Percentiles rank a stretch among this genome's conserved stretches.
phyloP scores from a whole-genome alignment of 2,113 vertebrate species.

The Oxygymnocypris stewartii region DNA sequence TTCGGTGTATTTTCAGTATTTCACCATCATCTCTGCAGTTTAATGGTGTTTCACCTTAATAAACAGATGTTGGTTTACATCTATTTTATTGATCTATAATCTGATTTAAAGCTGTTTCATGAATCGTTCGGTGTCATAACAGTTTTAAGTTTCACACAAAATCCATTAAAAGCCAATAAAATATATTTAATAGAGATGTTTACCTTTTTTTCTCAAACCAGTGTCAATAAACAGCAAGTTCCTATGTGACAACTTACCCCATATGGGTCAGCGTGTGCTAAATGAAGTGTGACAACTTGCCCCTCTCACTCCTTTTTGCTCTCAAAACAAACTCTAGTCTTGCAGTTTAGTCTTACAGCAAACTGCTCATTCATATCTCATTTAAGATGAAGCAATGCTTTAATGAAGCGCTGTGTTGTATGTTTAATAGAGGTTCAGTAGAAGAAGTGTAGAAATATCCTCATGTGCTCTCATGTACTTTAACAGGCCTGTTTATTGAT shows the following conservation, averaged over 20 bases:
- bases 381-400: conserved; percentile 1
- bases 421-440: conserved; percentile 10
- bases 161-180: not conserved
- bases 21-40: not conserved
- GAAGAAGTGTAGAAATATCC: not conserved
- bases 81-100: not conserved
- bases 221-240: not conserved
- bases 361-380: not conserved
- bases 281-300: not conserved
- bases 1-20: not conserved
- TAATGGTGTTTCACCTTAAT: not conserved
- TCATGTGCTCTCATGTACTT: not conserved
- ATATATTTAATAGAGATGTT: not conserved
- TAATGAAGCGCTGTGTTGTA: not conserved
- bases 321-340: not conserved
- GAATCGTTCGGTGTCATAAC: not conserved
- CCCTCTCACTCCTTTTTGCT: too few species aligned
- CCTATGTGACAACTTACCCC: not conserved
- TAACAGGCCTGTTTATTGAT: not conserved
- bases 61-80: not conserved
- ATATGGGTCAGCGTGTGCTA: not conserved
- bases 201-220: not conserved
- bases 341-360: not conserved
- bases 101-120: not conserved
- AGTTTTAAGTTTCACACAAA: not conserved